Conservation (phyloP, 2,888 invertebrate species). For the Anaspis maculata region DNA sequence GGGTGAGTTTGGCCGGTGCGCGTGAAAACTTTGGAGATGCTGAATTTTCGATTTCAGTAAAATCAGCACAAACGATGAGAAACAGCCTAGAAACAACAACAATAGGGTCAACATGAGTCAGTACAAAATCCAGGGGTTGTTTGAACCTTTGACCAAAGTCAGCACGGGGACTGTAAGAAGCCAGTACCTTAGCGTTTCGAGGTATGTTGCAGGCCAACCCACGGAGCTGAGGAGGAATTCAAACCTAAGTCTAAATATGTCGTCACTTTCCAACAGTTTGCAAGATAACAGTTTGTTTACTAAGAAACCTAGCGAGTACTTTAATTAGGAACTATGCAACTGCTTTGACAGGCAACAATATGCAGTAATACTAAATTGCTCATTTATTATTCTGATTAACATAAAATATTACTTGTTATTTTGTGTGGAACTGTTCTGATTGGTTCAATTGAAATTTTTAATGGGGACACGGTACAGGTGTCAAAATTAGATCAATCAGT, state of each 20-base stretch:
- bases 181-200: slow-evolving; percentile 68
- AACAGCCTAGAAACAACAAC: slow-evolving; percentile 35
- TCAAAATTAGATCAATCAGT: no score
- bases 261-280: slow-evolving; percentile 18
- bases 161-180: slow-evolving; percentile 53
- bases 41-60: slow-evolving; percentile 26
- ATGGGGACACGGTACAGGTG: no score
- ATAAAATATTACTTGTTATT: no score
- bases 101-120: slow-evolving; percentile 44
- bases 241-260: slow-evolving; percentile 26
- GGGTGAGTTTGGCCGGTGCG: slow-evolving; percentile 47
- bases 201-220: slow-evolving; percentile 64
- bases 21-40: not conserved
- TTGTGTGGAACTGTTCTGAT: no score
- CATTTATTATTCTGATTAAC: no score
- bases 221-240: slow-evolving; percentile 30
- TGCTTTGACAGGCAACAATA: no score
- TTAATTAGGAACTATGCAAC: no score
- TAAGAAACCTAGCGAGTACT: no score
- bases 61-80: slow-evolving; percentile 27
- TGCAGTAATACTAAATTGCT: no score
- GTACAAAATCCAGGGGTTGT: slow-evolving; percentile 41
- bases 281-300: slow-evolving; percentile 18
- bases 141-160: slow-evolving; percentile 37
- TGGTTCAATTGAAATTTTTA: no score